Conservation (phyloP, 2,888 invertebrate species). For the Lycaena phlaeas region DNA sequence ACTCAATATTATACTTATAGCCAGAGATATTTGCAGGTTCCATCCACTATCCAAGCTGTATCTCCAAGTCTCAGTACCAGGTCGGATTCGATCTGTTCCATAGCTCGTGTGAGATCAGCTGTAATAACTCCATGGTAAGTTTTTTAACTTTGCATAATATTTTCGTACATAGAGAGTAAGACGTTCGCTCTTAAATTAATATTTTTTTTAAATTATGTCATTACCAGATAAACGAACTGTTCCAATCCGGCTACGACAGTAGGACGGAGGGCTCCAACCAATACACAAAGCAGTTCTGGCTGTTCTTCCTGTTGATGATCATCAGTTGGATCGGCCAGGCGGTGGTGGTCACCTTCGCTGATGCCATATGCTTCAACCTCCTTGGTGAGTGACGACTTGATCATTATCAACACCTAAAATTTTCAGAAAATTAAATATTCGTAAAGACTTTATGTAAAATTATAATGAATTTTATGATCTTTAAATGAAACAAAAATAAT, state of each 20-base stretch:
- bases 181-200: no score
- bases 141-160: neutral
- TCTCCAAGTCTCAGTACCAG: constrained; percentile 37
- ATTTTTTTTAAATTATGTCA: neutral
- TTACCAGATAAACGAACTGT: constrained; percentile 57
- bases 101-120: constrained; percentile 53
- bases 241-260: constrained; percentile 34
- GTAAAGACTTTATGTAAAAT: no score
- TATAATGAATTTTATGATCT: no score
- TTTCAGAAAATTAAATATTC: no score
- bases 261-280: constrained; percentile 39
- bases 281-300: constrained; percentile 79
- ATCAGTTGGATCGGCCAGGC: constrained; percentile 89
- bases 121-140: constrained; percentile 47
- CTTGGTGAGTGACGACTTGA: constrained; percentile 76
- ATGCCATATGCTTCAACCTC: constrained; percentile 90
- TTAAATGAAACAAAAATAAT: no score
- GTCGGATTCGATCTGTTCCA: constrained; percentile 38
- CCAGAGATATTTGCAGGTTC: constrained; percentile 44
- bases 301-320: constrained; percentile 83
- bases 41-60: constrained; percentile 45
- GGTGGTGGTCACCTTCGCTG: constrained; percentile 88
- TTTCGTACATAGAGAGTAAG: no score
- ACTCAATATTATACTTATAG: no score
- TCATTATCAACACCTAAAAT: no score